phyloP scores from a whole-genome alignment of 2,888 invertebrate species.

The Tholera decimalis region DNA sequence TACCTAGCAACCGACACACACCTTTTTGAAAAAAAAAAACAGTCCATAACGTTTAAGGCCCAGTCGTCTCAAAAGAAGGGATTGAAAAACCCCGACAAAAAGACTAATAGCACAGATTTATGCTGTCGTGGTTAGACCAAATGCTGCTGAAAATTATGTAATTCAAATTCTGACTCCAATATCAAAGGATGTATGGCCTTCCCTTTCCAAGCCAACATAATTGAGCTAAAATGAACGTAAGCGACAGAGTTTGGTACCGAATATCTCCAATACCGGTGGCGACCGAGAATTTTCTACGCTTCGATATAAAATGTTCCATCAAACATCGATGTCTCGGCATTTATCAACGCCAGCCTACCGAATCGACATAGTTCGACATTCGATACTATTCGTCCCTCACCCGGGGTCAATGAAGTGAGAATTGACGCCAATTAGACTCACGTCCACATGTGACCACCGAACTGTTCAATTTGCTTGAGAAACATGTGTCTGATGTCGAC shows the following conservation, averaged over 20 bases:
- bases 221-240: slow-evolving; percentile 7
- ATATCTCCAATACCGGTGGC: neutral
- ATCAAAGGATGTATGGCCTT: slow-evolving; percentile 21
- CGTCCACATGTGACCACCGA: slow-evolving; percentile 64
- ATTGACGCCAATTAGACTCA: slow-evolving; percentile 74
- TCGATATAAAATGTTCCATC: neutral
- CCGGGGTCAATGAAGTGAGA: slow-evolving; percentile 72
- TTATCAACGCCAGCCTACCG: slow-evolving; percentile 43
- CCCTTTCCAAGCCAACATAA: neutral
- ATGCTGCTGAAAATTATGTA: neutral
- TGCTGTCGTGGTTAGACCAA: neutral
- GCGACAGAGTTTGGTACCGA: neutral
- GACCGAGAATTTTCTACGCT: slow-evolving; percentile 20
- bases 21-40: slow-evolving; percentile 16
- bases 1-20: slow-evolving; percentile 15
- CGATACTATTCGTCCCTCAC: slow-evolving; percentile 59
- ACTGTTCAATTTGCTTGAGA: slow-evolving; percentile 57
- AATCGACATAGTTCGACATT: slow-evolving; percentile 61
- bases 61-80: neutral
- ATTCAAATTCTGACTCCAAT: slow-evolving; percentile 7
- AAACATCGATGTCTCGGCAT: slow-evolving; percentile 28
- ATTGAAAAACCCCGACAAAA: slow-evolving; percentile 13
- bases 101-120: neutral
- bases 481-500: slow-evolving; percentile 41
- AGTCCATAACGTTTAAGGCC: neutral